Base-by-base conservation (phyloP, 1,140 invertebrate species). In the Philaenus spumarius region DNA sequence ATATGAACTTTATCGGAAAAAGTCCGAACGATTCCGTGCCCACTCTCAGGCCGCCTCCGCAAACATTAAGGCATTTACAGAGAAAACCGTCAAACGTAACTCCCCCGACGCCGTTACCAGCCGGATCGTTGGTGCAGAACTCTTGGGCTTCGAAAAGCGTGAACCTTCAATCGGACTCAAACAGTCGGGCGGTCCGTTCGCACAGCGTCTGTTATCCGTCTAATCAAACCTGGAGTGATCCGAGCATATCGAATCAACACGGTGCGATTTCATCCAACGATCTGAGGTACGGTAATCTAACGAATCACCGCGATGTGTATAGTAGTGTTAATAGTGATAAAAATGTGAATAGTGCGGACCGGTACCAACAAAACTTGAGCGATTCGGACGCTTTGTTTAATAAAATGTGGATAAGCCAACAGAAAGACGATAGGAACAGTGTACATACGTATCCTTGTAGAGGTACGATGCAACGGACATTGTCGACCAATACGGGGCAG, bases 11-110 rank as follows among this genome's bases (percentile, higher is more conserved):
- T 48, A 57, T 67, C 1, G 68, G 35, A 20, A 20, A 15, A 12
- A 17, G 69, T 39, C 70, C 73, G 2, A 73, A 68, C 62, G 15
- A 37, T 0, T 66, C 63, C 1, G 75, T 77, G 34, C 76, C 77
- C 1, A 61, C 70, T 6, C 52, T 80, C 1, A 65, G 68, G 43
- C 77, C 78, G 17, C 76, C 77, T 0, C 75, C 77, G 0, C 73
- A 71, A 35, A 64, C 65, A 0, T 19, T 42, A 1, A 76, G 72
- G 52, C 67, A 69, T 1, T 71, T 72, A 24, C 73, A 0, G 70
- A 69, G 0, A 65, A 71, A 26, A 35, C 56, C 9, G 62, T 71
- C 34, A 47, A 66, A 30, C 59, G 66, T 15, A 43, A 57, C 4
- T 42, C 40, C 59, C 0, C 53, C 55, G 7, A 15, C 50, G 2